phyloP scores from a whole-genome alignment of 2,888 invertebrate genomes.

The Rhopalosiphum nymphaeae region DNA sequence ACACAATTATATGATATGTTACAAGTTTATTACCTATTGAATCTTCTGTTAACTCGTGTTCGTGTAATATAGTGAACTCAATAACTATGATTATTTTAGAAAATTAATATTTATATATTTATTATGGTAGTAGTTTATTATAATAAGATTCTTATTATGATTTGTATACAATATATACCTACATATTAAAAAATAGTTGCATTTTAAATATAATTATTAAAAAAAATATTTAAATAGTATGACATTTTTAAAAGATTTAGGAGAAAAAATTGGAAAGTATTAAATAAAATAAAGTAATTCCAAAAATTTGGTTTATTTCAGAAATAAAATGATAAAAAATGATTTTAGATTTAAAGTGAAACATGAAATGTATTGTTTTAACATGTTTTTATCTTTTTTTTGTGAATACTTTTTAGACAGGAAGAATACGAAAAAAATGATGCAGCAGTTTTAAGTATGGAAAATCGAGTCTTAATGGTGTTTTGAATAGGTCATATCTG shows the following conservation, averaged over 20 bases:
- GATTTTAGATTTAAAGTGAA: neutral
- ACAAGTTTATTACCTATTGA: neutral
- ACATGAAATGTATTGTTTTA: neutral
- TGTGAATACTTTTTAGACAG: neutral
- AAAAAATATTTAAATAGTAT: neutral
- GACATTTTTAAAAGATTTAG: neutral
- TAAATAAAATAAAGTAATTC: neutral
- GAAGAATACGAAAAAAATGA: neutral
- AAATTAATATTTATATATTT: neutral
- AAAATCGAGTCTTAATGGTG: neutral
- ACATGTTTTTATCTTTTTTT: neutral
- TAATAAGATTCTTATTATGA: neutral
- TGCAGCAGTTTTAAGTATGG: neutral
- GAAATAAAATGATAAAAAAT: neutral
- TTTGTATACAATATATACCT: neutral
- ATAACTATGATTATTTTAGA: neutral
- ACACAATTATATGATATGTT: neutral
- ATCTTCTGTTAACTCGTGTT: neutral
- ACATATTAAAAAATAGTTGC: neutral
- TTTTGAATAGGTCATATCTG: neutral
- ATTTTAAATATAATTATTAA: neutral
- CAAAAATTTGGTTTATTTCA: neutral
- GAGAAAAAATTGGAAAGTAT: neutral
- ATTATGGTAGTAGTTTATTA: too few species aligned
- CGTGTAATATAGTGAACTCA: neutral